Base-by-base conservation (phyloP, 2,888 invertebrate genomes). In the Lochmaea capreae region DNA sequence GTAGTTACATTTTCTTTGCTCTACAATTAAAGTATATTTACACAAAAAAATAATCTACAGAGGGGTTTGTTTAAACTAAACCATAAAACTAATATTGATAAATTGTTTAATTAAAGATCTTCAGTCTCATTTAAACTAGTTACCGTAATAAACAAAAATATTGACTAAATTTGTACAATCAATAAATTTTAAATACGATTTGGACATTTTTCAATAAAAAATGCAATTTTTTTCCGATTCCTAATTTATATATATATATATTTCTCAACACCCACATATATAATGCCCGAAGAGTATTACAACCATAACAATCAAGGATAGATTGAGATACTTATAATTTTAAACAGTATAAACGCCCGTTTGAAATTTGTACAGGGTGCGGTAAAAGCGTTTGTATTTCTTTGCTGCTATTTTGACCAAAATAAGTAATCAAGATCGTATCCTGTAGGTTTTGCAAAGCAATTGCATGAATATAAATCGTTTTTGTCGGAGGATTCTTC, bases 31-130 rank as follows among this genome's bases (percentile, higher is more conserved):
- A 75, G 65, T 74, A 74, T 76, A 76, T 78, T 68, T 78, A 78
- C 77, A 77, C 33, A 39, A 72, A 73, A 70, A 74, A 54, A 59
- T 12, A 73, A 73, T 78, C 65, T 78, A 77, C 73, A 77, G 54
- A 65, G 65, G 71, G 71, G 52, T 62, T 65, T 54, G 33, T 58
- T 65, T 16, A 58, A 49, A 65, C 43, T 67, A 67, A 69, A 76
- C 69, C 63, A 62, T 63, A 76, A n/a, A n/a, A 70, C 72, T 77
- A 76, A 63, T 74, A 74, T 43, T 69, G 75, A 73, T 72, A 72
- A 76, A 76, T 75, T 76, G 72, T 75, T 74, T 78, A 75, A 73
- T 76, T 73, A 74, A 54, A 63, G 74, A 78, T 66, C 42, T 74
- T 77, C 76, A 78, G 78, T 78, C 78, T 78, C 76, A 72, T 72